Conservation (phyloP, 2,888 invertebrate genomes). For the Scaptomyza flava region DNA sequence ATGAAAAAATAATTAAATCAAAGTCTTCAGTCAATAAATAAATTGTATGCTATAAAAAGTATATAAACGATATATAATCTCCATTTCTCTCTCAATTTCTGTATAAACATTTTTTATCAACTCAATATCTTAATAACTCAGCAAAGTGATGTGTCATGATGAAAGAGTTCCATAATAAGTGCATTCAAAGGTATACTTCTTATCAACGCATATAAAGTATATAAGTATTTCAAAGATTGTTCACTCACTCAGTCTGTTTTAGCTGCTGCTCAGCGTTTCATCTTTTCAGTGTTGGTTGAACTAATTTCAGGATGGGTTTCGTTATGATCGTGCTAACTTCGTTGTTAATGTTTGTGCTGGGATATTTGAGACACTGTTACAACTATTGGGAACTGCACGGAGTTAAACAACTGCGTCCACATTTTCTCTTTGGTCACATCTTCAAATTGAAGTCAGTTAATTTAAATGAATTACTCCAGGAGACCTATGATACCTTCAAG, state of each 20-base stretch:
- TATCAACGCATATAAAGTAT: constrained; percentile 20
- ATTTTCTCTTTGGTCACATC: constrained; percentile 65
- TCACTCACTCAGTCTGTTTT: background rate
- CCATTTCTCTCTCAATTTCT: no score
- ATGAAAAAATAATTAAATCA: no score
- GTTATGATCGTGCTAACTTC: constrained; percentile 47
- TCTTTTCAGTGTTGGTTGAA: background rate
- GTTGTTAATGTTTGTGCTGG: constrained; percentile 45
- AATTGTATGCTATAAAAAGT: no score
- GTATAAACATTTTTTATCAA: no score
- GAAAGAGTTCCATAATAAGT: background rate
- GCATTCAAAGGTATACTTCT: constrained; percentile 1
- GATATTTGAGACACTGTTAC: constrained; percentile 56
- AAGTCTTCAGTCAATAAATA: no score
- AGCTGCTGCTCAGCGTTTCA: background rate
- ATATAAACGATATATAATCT: no score
- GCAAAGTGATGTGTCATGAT: constrained; percentile 1
- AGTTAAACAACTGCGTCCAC: constrained; percentile 58
- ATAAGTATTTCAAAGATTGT: background rate
- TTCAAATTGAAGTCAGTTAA: constrained; percentile 55
- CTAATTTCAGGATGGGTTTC: constrained; percentile 47
- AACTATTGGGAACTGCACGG: constrained; percentile 69
- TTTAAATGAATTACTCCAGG: constrained; percentile 54
- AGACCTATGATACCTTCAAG: constrained; percentile 73
- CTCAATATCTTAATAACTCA: background rate